A percentile compares a stretch with the other conserved stretches of the same genome.
These are phyloP conservation scores for Nesidiocoris tenuis DNA, from an alignment of 2,888 invertebrate species.

Conservation along the genomic window DNA sequence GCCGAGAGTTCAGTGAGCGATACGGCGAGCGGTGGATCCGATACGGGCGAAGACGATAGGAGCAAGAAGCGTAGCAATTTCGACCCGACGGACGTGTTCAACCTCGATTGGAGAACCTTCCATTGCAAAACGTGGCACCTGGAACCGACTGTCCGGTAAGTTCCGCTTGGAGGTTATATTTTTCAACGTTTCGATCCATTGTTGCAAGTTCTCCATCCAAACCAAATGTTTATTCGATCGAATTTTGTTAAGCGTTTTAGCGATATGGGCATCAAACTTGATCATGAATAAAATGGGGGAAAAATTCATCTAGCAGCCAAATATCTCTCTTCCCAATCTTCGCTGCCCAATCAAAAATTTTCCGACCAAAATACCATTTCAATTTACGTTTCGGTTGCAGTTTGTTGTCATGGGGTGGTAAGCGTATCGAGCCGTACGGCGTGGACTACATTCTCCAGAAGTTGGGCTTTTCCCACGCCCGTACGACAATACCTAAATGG, in stretches of 20 bases:
- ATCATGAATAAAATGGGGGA: too few relatives aligned
- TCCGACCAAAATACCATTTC: too few relatives aligned
- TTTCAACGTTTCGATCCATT: too few relatives aligned
- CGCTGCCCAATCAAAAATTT: too few relatives aligned
- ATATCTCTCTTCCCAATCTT: too few relatives aligned
- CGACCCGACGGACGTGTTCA: constrained; percentile 55
- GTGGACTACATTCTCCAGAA: constrained; percentile 98
- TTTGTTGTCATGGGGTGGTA: constrained; percentile 85
- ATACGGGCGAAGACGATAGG: constrained; percentile 54
- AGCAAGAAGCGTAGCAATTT: constrained; percentile 54
- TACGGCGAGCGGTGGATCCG: constrained; percentile 43
- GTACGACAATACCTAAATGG: constrained; percentile 99
- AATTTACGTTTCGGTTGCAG: too few relatives aligned
- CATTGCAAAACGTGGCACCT: constrained; percentile 94
- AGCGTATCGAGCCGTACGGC: constrained; percentile 96
- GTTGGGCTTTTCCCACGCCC: constrained; percentile 93
- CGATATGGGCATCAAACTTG: too few relatives aligned
- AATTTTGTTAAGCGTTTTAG: too few relatives aligned
- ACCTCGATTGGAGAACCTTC: constrained; percentile 86
- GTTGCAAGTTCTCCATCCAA: too few relatives aligned
- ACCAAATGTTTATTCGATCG: too few relatives aligned
- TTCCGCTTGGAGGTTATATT: too few relatives aligned
- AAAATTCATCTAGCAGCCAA: too few relatives aligned
- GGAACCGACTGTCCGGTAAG: constrained; percentile 85
- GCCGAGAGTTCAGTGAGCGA: constrained; percentile 38